Evolutionary conservation across 2,888 invertebrate species (phyloP).

Genomic region (Agrotis segetum): DNA sequence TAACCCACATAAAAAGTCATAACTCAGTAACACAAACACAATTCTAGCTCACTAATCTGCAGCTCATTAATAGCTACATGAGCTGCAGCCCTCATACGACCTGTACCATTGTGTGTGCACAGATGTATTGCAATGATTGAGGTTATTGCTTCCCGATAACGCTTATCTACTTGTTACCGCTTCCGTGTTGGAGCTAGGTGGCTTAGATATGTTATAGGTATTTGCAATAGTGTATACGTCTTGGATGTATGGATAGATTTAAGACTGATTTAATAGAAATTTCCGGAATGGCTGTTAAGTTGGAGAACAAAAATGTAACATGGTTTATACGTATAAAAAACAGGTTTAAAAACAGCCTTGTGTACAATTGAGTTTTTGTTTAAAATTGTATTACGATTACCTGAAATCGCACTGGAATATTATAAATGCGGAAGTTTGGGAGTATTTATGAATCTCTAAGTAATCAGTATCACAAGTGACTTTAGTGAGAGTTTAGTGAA

Average conservation of each 20-base stretch:
- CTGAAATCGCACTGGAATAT: too few species aligned
- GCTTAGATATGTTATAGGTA: constrained; percentile 29
- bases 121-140: constrained; percentile 52
- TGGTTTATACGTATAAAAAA: too few species aligned
- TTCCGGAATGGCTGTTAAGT: background rate
- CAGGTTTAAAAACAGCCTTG: too few species aligned
- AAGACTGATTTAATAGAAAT: background rate
- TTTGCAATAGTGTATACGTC: background rate
- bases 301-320: background rate
- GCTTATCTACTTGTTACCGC: constrained; percentile 50
- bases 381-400: too few species aligned
- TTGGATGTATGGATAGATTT: background rate
- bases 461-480: too few species aligned
- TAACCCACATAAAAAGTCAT: background rate
- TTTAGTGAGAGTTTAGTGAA: too few species aligned
- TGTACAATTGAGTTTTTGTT: too few species aligned
- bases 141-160: constrained; percentile 57
- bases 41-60: constrained; percentile 14
- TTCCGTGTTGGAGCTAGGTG: constrained; percentile 50
- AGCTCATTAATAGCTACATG: constrained; percentile 37
- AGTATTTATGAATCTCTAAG: too few species aligned
- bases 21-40: constrained; percentile 20
- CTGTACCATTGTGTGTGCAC: background rate
- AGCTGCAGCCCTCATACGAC: constrained; percentile 8
- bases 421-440: too few species aligned